Conservation (phyloP, 2,113 vertebrate species). For the Tragelaphus scriptus region DNA sequence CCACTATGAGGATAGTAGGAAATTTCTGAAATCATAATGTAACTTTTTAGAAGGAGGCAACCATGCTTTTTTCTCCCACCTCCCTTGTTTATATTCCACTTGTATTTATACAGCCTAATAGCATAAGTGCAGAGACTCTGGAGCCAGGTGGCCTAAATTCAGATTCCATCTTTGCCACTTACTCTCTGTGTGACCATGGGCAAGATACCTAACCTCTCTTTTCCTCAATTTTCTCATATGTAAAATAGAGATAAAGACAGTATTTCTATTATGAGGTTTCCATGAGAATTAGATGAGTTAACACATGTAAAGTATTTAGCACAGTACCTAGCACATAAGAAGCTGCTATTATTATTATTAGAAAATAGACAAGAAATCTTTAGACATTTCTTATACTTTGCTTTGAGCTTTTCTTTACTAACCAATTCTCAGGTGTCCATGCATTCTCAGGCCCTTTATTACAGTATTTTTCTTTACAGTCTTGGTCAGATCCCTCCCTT, state of each 20-base stretch:
- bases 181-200: background rate
- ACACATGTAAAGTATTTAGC: background rate
- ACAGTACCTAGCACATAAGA: background rate
- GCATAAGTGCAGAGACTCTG: background rate
- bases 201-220: background rate
- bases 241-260: background rate
- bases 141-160: background rate
- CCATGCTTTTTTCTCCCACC: background rate
- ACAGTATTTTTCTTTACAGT: background rate
- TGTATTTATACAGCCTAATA: background rate
- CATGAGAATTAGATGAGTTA: background rate
- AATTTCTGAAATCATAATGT: constrained; percentile 13
- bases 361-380: background rate
- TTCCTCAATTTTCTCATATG: background rate
- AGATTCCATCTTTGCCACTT: background rate
- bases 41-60: background rate
- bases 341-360: background rate
- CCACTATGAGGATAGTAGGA: background rate
- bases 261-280: background rate
- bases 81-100: background rate
- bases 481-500: background rate
- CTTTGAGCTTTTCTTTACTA: background rate
- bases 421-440: background rate
- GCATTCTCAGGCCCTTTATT: background rate
- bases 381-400: background rate